Conservation (phyloP, 2,113 vertebrate species). For the Stegastes partitus region DNA sequence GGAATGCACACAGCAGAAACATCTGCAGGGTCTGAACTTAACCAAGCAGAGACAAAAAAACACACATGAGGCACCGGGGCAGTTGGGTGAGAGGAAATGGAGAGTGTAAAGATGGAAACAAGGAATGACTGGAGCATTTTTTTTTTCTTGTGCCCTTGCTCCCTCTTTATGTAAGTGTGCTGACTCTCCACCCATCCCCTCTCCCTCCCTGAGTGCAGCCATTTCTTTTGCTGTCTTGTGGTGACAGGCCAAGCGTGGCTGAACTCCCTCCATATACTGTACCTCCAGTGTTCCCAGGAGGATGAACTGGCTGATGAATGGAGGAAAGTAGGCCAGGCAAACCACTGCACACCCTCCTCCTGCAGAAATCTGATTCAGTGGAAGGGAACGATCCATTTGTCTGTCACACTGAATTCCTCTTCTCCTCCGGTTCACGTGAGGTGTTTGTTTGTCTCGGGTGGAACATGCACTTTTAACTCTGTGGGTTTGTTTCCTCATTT, state of each 20-base stretch:
- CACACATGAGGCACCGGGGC: conserved; percentile 8
- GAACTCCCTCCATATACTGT: conserved; percentile 66
- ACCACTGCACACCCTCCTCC: conserved; percentile 55
- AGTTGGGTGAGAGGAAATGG: conserved; percentile 29
- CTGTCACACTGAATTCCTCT: conserved; percentile 49
- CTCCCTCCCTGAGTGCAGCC: conserved; percentile 40
- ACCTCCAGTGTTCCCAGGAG: conserved; percentile 74
- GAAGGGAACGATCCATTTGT: conserved; percentile 67
- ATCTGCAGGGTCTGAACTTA: conserved; percentile 52
- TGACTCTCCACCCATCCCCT: conserved; percentile 27
- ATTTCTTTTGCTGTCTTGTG: conserved; percentile 58
- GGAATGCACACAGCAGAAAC: conserved; percentile 57
- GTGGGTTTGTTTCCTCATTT: conserved; percentile 12
- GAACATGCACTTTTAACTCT: conserved; percentile 35
- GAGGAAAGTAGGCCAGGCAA: conserved; percentile 81
- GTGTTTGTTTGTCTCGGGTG: conserved; percentile 41
- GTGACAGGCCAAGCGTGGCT: conserved; percentile 79
- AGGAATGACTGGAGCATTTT: conserved; percentile 37
- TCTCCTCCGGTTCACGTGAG: conserved; percentile 35
- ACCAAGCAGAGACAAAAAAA: conserved; percentile 12
- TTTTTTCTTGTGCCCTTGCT: conserved; percentile 10
- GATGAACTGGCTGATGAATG: conserved; percentile 59
- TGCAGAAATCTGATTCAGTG: conserved; percentile 60
- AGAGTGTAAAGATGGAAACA: conserved; percentile 47
- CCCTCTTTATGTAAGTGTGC: conserved; percentile 46